Evolutionary conservation across 2,113 vertebrate species (phyloP), one percentile per base, ranked within the genome.

Genomic region (Pavo muticus): DNA sequence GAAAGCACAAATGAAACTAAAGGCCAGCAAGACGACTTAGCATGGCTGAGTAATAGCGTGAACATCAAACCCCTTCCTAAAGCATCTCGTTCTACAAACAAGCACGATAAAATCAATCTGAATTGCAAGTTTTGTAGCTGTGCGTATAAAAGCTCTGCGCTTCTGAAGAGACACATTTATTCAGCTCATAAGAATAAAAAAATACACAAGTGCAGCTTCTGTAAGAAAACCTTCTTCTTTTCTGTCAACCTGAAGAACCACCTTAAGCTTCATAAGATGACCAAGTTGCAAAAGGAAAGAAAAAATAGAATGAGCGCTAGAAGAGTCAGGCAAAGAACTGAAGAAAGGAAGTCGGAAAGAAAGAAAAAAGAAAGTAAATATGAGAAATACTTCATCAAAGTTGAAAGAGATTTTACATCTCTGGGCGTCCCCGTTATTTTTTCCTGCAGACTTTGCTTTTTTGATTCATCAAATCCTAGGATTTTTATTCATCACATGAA

Each of bases 41-140:
- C 6, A 0, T 74, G 60, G 59, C 35, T 72, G 15, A 78, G 23
- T 69, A 44, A 47, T 3, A 29, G 2, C 40, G 12, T 64, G 61
- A 95, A 74, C 29, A 91, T 84, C 65, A 91, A 73, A 25, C 70
- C 92, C 64, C 8, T 92, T 88, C 68, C 91, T 67, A 48, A 90
- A 74, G 69, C n/a, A 13, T 45, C 69, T 15, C 64, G 4, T 73
- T 87, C 67, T 69, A 14, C 14, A 32, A 72, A 68, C 10, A 79
- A 76, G 40, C 54, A 9, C 5, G 68, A 63, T 45, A 88, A 32
- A 14, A 13, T 3, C 4, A 47, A 25, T 84, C 86, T 88, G 12
- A 95, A 96, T 54, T 97, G 96, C 78, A 94, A 65, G 14, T 95
- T 95, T 89, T 97, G 96, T 86, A 44, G 50, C 61, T 92, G 72